Evolutionary conservation across 2,888 invertebrate species (phyloP), one percentile per base, ranked within the genome.

Genomic region (Pseudolycoriella hygida): DNA sequence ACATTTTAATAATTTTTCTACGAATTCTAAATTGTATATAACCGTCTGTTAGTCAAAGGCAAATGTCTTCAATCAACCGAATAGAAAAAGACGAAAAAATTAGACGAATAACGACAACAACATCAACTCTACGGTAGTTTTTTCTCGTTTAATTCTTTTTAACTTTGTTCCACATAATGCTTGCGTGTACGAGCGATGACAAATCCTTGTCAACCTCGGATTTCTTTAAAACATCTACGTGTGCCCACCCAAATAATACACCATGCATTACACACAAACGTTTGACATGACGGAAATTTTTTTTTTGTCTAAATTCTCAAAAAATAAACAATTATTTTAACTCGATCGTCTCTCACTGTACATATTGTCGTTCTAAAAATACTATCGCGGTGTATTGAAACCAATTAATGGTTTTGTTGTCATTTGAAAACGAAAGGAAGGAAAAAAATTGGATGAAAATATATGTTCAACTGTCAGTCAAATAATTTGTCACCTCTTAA

Each of bases 341-440:
- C 34, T 34, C 34, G 34, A 34, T 34, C 34, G 34, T 14, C 12
- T 5, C 15, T 34, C 34, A 5, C 8, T 34, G 15, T 34, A 34
- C 12, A 34, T 12, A 34, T 34, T 14, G 34, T 14, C 34, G 15
- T 4, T 14, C 15, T 34, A 34, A 12, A 34, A 14, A 34, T 34
- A 34, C 12, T 34, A 34, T 34, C 12, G 25, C 25, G 3, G 34
- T 14, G 15, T 14, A 34, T 14, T 34, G 34, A 34, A 34, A 34
- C 34, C 34, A 34, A 34, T 34, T 34, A 34, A 34, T 34, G 34
- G 34, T 34, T 34, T 34, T 34, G 34, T 34, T 34, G 34, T 34
- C 34, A 34, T 34, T 34, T 34, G 15, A 34, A 34, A 14, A 14
- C 11, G 15, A 12, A 14, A 34, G 11, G 15, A 34, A 34, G n/a